Base-by-base conservation (phyloP, 2,113 vertebrate species). In the Columbina picui region DNA sequence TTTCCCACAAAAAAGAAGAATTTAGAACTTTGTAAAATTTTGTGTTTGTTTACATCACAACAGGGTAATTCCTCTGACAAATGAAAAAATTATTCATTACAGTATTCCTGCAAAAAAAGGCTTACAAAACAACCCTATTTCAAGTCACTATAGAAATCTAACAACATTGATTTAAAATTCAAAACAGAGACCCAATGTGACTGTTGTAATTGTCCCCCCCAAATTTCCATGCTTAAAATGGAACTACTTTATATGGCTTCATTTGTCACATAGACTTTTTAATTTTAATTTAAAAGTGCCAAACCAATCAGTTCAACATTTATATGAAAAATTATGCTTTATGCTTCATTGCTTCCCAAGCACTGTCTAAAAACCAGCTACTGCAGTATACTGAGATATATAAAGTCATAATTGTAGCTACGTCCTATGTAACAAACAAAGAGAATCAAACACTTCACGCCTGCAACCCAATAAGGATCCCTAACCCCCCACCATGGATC, bases 401-500 rank as follows among this genome's bases (percentile, higher is more conserved):
- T 49, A 23, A 85, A 68, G 18, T 32, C 5, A 4, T 61, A 76
- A 80, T 9, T 65, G 67, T 8, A 86, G n/a, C 27, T 59, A 43
- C 13, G 27, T 84, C 23, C 36, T 61, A 1, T 21, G 45, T 20
- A 26, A 87, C 67, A 74, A 79, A 57, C 14, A 57, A 68, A 78
- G 30, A 50, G 16, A 88, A 83, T 38, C 21, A 85, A 82, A 73
- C 52, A 56, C 6, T 83, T 89, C 22, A 63, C 59, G 56, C 22
- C 45, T 78, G 23, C 20, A 63, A 75, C n/a, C 30, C 55, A 64
- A 3, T 49, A 43, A 18, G 29, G 17, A 16, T 65, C 10, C 8
- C n/a, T 17, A 63, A 63, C 7, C 5, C 36, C 15, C 30, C 0
- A 0, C 11, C 11, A 19, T 9, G 41, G 14, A 69, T 59, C 36